Base-by-base conservation (phyloP, 1,140 invertebrate genomes). In the Leucophenga varia region DNA sequence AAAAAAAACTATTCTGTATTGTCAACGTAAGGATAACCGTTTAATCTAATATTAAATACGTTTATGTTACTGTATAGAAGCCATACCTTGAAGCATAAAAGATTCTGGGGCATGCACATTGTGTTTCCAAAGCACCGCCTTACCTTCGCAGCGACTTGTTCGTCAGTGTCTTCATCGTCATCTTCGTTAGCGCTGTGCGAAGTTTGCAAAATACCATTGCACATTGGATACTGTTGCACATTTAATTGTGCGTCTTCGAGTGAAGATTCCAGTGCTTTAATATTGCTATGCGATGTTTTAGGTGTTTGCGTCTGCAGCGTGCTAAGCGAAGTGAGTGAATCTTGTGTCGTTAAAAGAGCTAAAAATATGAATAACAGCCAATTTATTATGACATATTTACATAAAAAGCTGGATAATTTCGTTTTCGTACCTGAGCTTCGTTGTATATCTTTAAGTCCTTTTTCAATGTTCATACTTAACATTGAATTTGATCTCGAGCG, bases 11-110 rank as follows among this genome's bases (percentile, higher is more conserved):
- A n/a, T n/a, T n/a, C n/a, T n/a, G n/a, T n/a, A n/a, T n/a, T n/a
- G n/a, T n/a, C n/a, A n/a, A n/a, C n/a, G n/a, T n/a, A n/a, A n/a
- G n/a, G n/a, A n/a, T n/a, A n/a, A n/a, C n/a, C n/a, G n/a, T n/a
- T n/a, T n/a, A n/a, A 59, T 64, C 59, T 64, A 70, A 61, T 71
- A 71, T 72, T 68, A 73, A 73, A 73, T 70, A 74, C 64, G 63
- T 72, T 56, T 64, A 67, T 67, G 63, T 64, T 64, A 67, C 61
- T 60, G 64, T 60, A 57, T 64, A 67, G 55, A 55, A 74, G 64
- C 72, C 79, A 77, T 85, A 86, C 84, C 84, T 86, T 86, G 80
- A 86, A 86, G 83, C 85, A 86, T 78, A 86, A 84, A 77, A 86
- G 81, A 81, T 77, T 80, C 64, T 81, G 80, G 78, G 84, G 84